phyloP scores from a whole-genome alignment of 2,113 vertebrate genomes.

The Tenrec ecaudatus region DNA sequence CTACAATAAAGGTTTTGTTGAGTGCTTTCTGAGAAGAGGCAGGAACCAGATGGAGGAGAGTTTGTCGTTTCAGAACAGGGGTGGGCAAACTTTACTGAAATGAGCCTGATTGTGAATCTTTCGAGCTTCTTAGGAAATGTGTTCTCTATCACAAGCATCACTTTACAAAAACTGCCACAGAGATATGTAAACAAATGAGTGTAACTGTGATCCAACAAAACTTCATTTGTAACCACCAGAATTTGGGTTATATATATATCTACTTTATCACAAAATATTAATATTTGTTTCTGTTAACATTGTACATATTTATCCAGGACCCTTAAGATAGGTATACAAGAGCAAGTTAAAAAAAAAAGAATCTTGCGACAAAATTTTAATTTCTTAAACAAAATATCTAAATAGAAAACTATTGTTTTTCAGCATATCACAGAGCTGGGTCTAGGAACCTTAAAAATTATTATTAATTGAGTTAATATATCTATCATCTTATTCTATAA shows the following conservation, averaged over 20 bases:
- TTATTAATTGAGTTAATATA: too few species aligned
- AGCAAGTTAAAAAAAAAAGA: too few species aligned
- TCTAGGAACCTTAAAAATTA: too few species aligned
- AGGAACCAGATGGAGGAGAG: neutral
- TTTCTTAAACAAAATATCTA: too few species aligned
- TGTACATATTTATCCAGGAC: too few species aligned
- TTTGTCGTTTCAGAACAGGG: neutral
- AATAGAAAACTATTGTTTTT: too few species aligned
- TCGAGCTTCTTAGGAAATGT: neutral
- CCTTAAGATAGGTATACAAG: too few species aligned
- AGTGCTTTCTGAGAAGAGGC: neutral
- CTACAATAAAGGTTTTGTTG: neutral
- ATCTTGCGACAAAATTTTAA: too few species aligned
- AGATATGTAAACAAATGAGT: neutral
- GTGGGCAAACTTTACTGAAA: neutral
- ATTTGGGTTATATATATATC: neutral
- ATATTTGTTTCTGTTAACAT: too few species aligned
- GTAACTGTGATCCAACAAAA: neutral
- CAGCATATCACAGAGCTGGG: too few species aligned
- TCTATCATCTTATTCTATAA: too few species aligned
- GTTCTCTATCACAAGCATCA: neutral
- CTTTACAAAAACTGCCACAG: neutral
- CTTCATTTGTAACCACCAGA: neutral
- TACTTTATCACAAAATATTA: conserved; percentile 1
- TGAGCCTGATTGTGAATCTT: neutral